Evolutionary conservation across 2,113 vertebrate genomes (phyloP), one percentile per base, ranked within the genome.

Genomic region (Eudyptes chrysolophus): DNA sequence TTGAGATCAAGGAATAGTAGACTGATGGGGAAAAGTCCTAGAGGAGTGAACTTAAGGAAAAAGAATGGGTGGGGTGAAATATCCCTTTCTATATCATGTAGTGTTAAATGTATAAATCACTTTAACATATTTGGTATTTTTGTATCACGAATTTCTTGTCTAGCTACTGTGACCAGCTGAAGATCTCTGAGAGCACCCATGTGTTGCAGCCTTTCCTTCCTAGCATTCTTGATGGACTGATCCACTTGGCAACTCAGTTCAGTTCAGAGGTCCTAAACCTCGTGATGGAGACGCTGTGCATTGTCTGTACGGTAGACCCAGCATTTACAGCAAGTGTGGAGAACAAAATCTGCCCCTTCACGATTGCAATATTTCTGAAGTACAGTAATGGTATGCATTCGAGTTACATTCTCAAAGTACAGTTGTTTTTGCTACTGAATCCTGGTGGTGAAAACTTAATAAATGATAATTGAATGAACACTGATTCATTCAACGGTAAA

Each of bases 91-190:
- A 2, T 48, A 12, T 83, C 25, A 34, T 19, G 25, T 77, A 11
- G 17, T 55, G 32, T 46, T n/a, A 32, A 74, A 58, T 34, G 21
- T 34, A 11, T 32, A 62, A 40, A 24, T 55, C 36, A 38, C 48
- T 71, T 84, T 18, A 75, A 18, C 66, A 12, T 27, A 16, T 69
- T 22, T 1, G 2, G 8, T 57, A 6, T 71, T 93, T 91, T 44
- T 89, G 17, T 89, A 2, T 80, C 55, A 15, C 48, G 4, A 82
- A 89, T 96, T 79, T 85, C 79, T 94, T 34, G 16, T 89, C 26
- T 90, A 99, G 99, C 81, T 99, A 99, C 75, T 99, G 99, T 95
- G 99, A 99, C 97, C 99, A 99, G 92, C 98, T 99, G 95, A 99
- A 99, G 98, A 98, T 99, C 92, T 99, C 99, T 0, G 99, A 99